A percentile compares a stretch with the other conserved stretches of the same genome.
Conservation (phyloP, 2,797 vertebrate species). For the Liparis tanakae region DNA sequence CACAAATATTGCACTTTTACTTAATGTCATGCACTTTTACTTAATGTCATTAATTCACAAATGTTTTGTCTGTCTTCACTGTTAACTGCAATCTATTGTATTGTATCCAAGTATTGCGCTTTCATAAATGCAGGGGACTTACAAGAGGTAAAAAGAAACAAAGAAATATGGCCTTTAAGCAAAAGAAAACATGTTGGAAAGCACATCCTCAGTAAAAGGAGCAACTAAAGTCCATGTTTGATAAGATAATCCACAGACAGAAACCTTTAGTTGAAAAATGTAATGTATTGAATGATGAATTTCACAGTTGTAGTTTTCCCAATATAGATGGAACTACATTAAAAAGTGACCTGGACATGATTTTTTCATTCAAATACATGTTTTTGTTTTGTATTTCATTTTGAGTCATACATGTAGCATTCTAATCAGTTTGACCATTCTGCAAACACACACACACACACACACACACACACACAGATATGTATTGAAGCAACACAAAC, state of each 20-base stretch:
- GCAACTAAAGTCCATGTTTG: neutral
- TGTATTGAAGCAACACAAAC: conserved; percentile 27
- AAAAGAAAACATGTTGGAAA: conserved; percentile 1
- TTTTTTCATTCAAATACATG: neutral
- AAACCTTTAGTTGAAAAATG: neutral
- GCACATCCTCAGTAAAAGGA: neutral
- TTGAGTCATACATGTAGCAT: conserved; percentile 14
- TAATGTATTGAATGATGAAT: neutral
- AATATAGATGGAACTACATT: neutral
- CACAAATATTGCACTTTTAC: neutral
- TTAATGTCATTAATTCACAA: neutral
- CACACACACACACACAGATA: neutral
- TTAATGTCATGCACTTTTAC: neutral
- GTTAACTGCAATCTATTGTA: conserved; percentile 4
- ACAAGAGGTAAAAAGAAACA: neutral
- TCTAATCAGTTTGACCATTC: neutral
- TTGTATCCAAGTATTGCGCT: neutral
- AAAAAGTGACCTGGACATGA: neutral
- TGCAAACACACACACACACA: neutral
- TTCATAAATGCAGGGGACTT: neutral
- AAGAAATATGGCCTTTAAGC: neutral
- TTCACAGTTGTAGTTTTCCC: neutral
- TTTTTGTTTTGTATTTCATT: neutral
- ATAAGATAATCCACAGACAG: neutral
- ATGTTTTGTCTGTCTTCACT: neutral